Conservation (phyloP, 2,888 invertebrate species). For the Dichetophora obliterata region DNA sequence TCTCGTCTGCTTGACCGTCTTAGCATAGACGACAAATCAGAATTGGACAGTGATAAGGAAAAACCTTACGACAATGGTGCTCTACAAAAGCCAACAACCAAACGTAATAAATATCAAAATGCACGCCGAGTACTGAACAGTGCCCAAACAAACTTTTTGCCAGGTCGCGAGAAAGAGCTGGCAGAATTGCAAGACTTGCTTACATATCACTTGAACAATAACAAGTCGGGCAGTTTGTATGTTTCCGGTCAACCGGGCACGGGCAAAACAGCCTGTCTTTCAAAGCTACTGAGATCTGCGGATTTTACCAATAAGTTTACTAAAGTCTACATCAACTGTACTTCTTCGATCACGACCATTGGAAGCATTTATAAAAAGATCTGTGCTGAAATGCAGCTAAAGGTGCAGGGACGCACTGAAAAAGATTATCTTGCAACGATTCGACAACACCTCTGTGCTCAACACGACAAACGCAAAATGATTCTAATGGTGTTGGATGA, state of each 20-base stretch:
- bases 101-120: constrained; percentile 66
- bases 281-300: constrained; percentile 78
- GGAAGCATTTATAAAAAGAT: constrained; percentile 84
- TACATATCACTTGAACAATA: constrained; percentile 74
- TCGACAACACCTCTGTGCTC: constrained; percentile 77
- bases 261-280: constrained; percentile 90
- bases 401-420: constrained; percentile 74
- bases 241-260: constrained; percentile 98
- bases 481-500: constrained; percentile 91
- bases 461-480: constrained; percentile 75
- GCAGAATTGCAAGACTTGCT: constrained; percentile 79
- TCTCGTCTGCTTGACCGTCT: constrained; percentile 63
- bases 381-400: constrained; percentile 78
- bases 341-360: constrained; percentile 88
- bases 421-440: constrained; percentile 77
- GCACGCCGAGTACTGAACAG: constrained; percentile 67
- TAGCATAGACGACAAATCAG: constrained; percentile 59
- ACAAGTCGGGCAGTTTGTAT: constrained; percentile 86
- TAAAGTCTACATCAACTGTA: constrained; percentile 84
- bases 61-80: neutral
- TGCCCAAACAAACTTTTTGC: constrained; percentile 71
- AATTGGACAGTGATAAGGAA: constrained; percentile 23
- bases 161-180: constrained; percentile 87
- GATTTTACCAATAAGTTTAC: constrained; percentile 71
- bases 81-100: constrained; percentile 40